These are phyloP conservation scores for Copidosoma floridanum DNA, from an alignment of 1,140 invertebrate species.

Conservation along the genomic window DNA sequence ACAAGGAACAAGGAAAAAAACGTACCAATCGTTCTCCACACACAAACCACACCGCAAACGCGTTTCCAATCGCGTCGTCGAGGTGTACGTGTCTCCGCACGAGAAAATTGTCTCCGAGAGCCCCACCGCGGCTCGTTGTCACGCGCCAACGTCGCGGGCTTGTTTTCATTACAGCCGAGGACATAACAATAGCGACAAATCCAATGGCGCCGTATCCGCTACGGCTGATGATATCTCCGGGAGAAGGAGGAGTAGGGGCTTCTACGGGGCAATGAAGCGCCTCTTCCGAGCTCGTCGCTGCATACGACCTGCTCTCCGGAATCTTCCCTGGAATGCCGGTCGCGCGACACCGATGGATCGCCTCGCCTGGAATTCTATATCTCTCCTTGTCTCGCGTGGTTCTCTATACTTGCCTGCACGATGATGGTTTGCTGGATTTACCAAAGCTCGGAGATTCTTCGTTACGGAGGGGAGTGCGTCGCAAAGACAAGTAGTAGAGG, in stretches of 20 bases:
- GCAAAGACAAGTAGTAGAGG: no score
- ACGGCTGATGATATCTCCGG: constrained; percentile 25
- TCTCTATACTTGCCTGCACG: no score
- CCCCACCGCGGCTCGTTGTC: constrained; percentile 16
- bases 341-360: constrained; percentile 43
- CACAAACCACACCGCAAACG: no score
- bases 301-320: constrained; percentile 38
- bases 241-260: constrained; percentile 19
- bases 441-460: no score
- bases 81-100: no score
- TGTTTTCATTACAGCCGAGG: constrained; percentile 31
- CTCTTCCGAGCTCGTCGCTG: constrained; percentile 35
- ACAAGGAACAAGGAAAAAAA: no score
- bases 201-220: constrained; percentile 26
- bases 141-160: not conserved
- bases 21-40: no score
- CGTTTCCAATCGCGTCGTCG: no score
- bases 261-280: constrained; percentile 36
- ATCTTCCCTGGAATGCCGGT: constrained; percentile 45
- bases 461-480: no score
- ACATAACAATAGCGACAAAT: constrained; percentile 42
- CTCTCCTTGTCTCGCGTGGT: not conserved
- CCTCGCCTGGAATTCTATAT: constrained; percentile 37
- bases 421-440: no score
- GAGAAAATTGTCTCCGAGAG: constrained; percentile 4